These are phyloP conservation scores for Triplophysa yarkandensis DNA, from an alignment of 2,797 vertebrate species.

Conservation along the genomic window DNA sequence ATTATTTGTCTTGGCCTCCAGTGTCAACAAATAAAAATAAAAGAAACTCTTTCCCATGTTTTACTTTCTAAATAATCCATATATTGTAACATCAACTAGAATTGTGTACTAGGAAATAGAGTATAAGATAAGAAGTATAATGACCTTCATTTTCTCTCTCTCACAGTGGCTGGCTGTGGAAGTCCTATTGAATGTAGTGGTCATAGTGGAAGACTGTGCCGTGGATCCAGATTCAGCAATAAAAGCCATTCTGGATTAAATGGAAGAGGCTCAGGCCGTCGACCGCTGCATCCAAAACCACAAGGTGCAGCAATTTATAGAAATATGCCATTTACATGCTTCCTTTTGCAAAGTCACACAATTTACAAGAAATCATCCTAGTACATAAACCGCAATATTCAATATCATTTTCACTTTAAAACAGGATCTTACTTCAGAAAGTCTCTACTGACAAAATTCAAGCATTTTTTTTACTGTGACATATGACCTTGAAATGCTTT, in stretches of 20 bases:
- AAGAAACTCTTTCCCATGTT: background rate
- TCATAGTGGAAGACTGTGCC: constrained; percentile 66
- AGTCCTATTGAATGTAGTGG: constrained; percentile 48
- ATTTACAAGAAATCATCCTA: background rate
- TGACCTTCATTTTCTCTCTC: constrained; percentile 5
- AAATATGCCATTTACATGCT: too few species aligned
- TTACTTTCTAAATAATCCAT: background rate
- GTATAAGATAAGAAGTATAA: too few species aligned
- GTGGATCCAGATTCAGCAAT: constrained; percentile 49
- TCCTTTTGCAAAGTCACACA: background rate
- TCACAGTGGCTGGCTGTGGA: constrained; percentile 60
- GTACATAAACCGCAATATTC: background rate
- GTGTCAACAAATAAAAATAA: too few species aligned
- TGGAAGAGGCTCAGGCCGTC: constrained; percentile 70
- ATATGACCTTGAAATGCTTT: background rate
- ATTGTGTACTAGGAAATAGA: too few species aligned
- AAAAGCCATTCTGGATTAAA: constrained; percentile 67
- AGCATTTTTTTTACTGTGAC: background rate
- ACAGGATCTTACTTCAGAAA: background rate
- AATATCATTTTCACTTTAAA: background rate
- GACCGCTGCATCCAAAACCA: constrained; percentile 69
- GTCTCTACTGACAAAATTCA: background rate
- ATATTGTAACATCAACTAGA: background rate
- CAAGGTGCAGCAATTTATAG: constrained; percentile 63
- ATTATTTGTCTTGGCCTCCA: background rate